Percentiles rank a stretch among this genome's conserved stretches.
phyloP scores from a whole-genome alignment of 2,797 vertebrate species.

The Dryobates pubescens region DNA sequence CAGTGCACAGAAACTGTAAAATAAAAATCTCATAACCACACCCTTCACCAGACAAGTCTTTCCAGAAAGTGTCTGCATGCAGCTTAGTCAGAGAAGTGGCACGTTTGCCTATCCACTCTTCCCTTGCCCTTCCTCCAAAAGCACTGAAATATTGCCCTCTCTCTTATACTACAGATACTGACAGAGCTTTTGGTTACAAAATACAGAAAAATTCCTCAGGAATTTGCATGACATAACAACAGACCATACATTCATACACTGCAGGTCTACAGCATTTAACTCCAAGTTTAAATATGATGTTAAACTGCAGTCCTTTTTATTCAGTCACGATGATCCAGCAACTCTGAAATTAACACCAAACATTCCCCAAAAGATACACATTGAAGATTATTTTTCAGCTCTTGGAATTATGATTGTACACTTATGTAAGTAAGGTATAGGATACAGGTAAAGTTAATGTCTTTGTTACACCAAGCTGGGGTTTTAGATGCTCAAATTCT shows the following conservation, averaged over 20 bases:
- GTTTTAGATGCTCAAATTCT: background rate
- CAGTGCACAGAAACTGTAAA: background rate
- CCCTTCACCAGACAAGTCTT: slow-evolving; percentile 22
- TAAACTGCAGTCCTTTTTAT: background rate
- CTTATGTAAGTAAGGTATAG: background rate
- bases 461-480: background rate
- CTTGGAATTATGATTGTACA: background rate
- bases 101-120: background rate
- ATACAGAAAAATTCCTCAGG: background rate
- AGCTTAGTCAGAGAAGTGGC: background rate
- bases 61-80: background rate
- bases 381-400: background rate
- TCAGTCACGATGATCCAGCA: background rate
- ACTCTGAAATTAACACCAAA: background rate
- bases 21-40: background rate
- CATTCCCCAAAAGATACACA: background rate
- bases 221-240: background rate
- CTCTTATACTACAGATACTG: background rate
- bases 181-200: background rate
- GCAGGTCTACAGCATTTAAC: background rate
- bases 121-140: background rate
- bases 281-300: background rate
- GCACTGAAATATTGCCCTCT: background rate
- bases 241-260: background rate
- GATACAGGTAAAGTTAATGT: background rate